Conservation (phyloP, 2,888 invertebrate species). For the Rotaria magnacalcarata region DNA sequence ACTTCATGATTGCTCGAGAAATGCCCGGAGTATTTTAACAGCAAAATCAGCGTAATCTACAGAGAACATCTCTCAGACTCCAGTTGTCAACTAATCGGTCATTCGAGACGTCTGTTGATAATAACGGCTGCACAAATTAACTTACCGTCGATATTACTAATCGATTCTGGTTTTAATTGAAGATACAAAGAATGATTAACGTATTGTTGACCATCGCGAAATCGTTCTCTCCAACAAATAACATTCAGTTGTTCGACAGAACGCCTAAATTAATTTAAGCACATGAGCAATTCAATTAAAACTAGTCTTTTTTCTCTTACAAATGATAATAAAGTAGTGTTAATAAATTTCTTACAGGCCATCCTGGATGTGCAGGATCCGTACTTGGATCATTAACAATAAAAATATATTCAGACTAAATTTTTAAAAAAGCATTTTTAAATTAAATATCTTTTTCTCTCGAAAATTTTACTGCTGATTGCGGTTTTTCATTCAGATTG, state of each 20-base stretch:
- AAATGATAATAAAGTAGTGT: slow-evolving; percentile 39
- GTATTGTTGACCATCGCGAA: background rate
- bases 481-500: background rate
- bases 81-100: no score
- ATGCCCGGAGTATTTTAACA: no score
- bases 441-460: background rate
- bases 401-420: slow-evolving; percentile 29
- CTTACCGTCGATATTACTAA: background rate
- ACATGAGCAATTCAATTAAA: background rate
- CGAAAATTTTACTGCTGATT: background rate
- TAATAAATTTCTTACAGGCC: slow-evolving; percentile 42
- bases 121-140: background rate
- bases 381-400: slow-evolving; percentile 42
- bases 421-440: background rate
- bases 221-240: slow-evolving; percentile 33
- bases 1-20: no score
- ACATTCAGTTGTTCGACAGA: background rate
- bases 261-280: background rate
- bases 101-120: no score
- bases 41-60: no score
- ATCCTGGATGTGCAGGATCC: slow-evolving; percentile 42
- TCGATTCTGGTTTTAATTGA: slow-evolving; percentile 14
- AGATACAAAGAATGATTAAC: slow-evolving; percentile 12
- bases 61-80: no score
- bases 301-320: background rate